Conservation (phyloP, 2,797 vertebrate genomes). For the Cossypha niveicapilla region DNA sequence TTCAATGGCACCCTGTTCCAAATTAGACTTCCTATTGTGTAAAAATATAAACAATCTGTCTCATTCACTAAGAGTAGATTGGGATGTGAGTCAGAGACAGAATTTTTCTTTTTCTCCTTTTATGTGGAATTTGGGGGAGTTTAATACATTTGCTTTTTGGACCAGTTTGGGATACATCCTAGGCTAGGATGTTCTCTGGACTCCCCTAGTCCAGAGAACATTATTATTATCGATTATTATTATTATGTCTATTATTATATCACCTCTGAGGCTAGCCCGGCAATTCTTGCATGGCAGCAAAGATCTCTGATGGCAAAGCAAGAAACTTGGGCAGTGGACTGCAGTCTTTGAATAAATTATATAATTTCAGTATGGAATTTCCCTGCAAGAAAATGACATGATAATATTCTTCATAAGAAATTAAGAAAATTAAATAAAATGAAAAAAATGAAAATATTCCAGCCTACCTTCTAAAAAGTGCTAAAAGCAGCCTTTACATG, state of each 20-base stretch:
- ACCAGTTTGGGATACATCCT: neutral
- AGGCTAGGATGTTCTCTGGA: neutral
- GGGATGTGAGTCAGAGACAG: neutral
- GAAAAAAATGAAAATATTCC: neutral
- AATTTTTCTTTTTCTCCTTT: neutral
- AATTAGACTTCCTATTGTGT: neutral
- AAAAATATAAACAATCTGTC: neutral
- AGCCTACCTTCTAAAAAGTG: neutral
- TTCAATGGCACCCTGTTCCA: neutral
- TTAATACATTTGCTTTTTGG: neutral
- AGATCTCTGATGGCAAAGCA: neutral
- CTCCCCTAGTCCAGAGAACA: too few species aligned
- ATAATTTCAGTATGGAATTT: neutral
- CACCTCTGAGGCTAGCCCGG: neutral
- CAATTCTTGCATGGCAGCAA: neutral
- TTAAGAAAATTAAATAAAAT: neutral
- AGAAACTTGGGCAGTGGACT: neutral
- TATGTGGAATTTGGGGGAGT: neutral
- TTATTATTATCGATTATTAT: too few species aligned
- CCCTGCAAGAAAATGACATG: neutral
- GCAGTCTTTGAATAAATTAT: neutral
- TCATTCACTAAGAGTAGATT: neutral
- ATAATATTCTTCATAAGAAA: neutral
- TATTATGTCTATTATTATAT: neutral
- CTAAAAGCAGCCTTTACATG: neutral